These are phyloP conservation scores for Colletes latitarsis DNA, from an alignment of 1,140 invertebrate species.

Conservation along the genomic window DNA sequence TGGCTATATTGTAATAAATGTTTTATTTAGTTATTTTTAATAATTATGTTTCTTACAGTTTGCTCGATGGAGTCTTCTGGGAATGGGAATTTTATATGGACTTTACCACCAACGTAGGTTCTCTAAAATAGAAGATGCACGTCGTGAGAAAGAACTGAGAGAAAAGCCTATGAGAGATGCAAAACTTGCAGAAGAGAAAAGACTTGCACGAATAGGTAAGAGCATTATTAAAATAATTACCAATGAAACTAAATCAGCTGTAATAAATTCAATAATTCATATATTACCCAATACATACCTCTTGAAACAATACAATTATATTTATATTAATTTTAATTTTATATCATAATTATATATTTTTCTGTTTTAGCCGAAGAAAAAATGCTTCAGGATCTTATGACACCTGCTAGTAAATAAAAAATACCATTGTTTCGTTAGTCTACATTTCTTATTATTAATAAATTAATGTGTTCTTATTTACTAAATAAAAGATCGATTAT, in stretches of 20 bases:
- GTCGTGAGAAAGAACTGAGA: constrained; percentile 85
- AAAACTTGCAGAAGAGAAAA: constrained; percentile 86
- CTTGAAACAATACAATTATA: too few species aligned
- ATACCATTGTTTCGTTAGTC: constrained; percentile 37
- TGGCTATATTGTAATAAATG: constrained; percentile 10
- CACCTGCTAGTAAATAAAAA: constrained; percentile 16
- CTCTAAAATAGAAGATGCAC: constrained; percentile 84
- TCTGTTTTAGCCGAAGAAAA: constrained; percentile 63
- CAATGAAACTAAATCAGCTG: not conserved
- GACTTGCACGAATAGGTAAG: constrained; percentile 80
- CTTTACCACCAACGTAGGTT: constrained; percentile 86
- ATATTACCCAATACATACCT: not conserved
- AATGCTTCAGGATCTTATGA: constrained; percentile 44
- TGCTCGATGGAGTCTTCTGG: constrained; percentile 87
- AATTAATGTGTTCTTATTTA: constrained; percentile 34
- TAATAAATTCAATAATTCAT: not conserved
- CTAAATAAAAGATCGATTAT: constrained; percentile 9
- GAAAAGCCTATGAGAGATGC: constrained; percentile 86
- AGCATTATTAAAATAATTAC: not conserved
- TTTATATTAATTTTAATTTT: constrained; percentile 2
- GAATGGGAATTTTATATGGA: constrained; percentile 86
- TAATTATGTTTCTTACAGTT: constrained; percentile 81
- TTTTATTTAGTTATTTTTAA: constrained; percentile 23
- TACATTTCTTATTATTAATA: constrained; percentile 12
- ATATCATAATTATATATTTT: constrained; percentile 31